Evolutionary conservation across 2,797 vertebrate species (phyloP).

Genomic region (Menidia menidia): DNA sequence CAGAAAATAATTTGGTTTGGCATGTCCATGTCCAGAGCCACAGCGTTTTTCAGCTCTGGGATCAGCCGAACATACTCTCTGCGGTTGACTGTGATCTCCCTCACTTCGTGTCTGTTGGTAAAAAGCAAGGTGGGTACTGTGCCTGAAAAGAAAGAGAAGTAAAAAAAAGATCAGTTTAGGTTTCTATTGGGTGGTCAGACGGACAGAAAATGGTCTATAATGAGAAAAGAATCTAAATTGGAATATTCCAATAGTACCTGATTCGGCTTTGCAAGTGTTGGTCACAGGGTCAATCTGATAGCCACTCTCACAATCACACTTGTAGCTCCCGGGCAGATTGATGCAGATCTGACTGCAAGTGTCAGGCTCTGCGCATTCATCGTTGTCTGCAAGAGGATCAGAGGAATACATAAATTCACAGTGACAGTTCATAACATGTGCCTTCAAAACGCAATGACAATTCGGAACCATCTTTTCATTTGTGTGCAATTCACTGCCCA

Average conservation of each 20-base stretch:
- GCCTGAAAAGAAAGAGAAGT: slow-evolving; percentile 65
- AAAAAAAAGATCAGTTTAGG: rapidly evolving
- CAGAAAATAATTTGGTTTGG: slow-evolving; percentile 86
- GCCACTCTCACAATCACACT: slow-evolving; percentile 85
- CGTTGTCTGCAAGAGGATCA: slow-evolving; percentile 80
- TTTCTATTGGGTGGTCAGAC: background rate
- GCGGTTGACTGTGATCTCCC: slow-evolving; percentile 85
- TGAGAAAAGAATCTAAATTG: background rate
- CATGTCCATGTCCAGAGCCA: slow-evolving; percentile 89
- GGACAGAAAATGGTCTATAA: background rate
- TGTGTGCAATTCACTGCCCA: background rate
- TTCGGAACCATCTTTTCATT: background rate
- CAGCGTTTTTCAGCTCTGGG: slow-evolving; percentile 82
- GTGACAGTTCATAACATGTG: too few species aligned
- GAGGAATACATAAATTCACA: background rate
- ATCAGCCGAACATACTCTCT: slow-evolving; percentile 85
- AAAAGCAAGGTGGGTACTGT: slow-evolving; percentile 86
- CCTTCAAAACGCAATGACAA: background rate
- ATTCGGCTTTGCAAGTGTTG: slow-evolving; percentile 84
- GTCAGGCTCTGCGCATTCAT: slow-evolving; percentile 87
- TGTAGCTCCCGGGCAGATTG: slow-evolving; percentile 88
- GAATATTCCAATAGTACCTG: slow-evolving; percentile 74
- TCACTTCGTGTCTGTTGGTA: slow-evolving; percentile 89
- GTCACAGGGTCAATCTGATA: slow-evolving; percentile 84
- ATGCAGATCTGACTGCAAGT: slow-evolving; percentile 88